Evolutionary conservation across 1,140 invertebrate species (phyloP), one percentile per base, ranked within the genome.

Genomic region (Vanessa tameamea): DNA sequence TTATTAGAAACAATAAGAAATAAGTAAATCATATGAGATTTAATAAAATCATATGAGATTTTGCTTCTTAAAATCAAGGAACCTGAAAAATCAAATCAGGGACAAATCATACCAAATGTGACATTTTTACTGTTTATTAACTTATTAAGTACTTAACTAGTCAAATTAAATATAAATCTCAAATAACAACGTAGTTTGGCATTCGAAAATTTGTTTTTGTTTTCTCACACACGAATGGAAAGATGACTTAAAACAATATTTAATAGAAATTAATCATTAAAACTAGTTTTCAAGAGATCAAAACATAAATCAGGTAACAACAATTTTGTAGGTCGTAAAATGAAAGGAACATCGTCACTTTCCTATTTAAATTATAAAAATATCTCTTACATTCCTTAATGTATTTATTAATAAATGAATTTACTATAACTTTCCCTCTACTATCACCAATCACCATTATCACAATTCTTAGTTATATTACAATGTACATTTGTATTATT

Each of bases 241-340:
- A 81, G 77, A 70, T 79, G 78, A 82, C 79, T 79, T 83, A 83
- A 84, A 84, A 87, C 82, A 78, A 79, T 74, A 83, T 77, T 76
- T 53, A 61, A 77, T 84, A 78, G 61, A 73, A 82, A 82, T 80
- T 73, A 71, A 70, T 78, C 75, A 79, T 79, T 83, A 84, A 82
- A 86, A 88, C 86, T 89, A 89, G 85, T 79, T 87, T 43, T 88
- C 80, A 87, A 87, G 90, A 92, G 88, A 90, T 90, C 88, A 92
- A 83, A 87, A 86, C 83, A 87, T 89, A 83, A 83, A 86, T 92
- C 88, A 90, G 88, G 88, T 91, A 91, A 91, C 87, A 65, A 82
- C 66, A 79, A 85, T 74, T 84, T 79, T 82, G 78, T 78, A 78
- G 78, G 77, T 57, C n/a, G 16, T 80, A 82, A 73, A 68, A 74